phyloP scores from a whole-genome alignment of 2,888 invertebrate species.

The Drepana falcataria region DNA sequence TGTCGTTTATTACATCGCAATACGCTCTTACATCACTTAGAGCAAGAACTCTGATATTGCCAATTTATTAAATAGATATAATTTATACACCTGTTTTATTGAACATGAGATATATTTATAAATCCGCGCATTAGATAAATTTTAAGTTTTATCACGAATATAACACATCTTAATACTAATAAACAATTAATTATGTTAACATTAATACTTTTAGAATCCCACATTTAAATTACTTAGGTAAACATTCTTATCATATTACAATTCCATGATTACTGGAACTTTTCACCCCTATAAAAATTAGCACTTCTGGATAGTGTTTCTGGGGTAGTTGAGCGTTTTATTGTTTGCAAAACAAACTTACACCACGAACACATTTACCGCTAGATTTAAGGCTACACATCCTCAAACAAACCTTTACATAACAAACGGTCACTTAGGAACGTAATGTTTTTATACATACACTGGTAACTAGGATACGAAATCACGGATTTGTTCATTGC shows the following conservation, averaged over 20 bases:
- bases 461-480: slow-evolving; percentile 13
- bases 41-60: too few relatives aligned
- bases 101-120: slow-evolving; percentile 38
- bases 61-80: not conserved
- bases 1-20: too few relatives aligned
- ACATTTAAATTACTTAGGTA: slow-evolving; percentile 44
- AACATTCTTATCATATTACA: slow-evolving; percentile 23
- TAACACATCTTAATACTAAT: slow-evolving; percentile 62
- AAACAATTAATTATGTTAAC: slow-evolving; percentile 61
- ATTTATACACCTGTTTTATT: slow-evolving; percentile 30
- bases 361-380: slow-evolving; percentile 35
- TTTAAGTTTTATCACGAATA: slow-evolving; percentile 63
- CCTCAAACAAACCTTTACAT: slow-evolving; percentile 38
- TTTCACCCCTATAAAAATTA: slow-evolving; percentile 29
- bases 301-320: slow-evolving; percentile 27
- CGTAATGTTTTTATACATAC: slow-evolving; percentile 28
- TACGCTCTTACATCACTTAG: too few relatives aligned
- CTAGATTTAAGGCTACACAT: slow-evolving; percentile 39
- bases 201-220: slow-evolving; percentile 62
- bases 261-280: slow-evolving; percentile 38
- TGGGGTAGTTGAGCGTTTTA: slow-evolving; percentile 34
- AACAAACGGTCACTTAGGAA: slow-evolving; percentile 34
- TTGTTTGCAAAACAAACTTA: slow-evolving; percentile 18
- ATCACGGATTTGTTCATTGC: slow-evolving; percentile 11
- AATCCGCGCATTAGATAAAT: slow-evolving; percentile 46